Base-by-base conservation (phyloP, 2,797 vertebrate species). In the Lagocephalus sceleratus region DNA sequence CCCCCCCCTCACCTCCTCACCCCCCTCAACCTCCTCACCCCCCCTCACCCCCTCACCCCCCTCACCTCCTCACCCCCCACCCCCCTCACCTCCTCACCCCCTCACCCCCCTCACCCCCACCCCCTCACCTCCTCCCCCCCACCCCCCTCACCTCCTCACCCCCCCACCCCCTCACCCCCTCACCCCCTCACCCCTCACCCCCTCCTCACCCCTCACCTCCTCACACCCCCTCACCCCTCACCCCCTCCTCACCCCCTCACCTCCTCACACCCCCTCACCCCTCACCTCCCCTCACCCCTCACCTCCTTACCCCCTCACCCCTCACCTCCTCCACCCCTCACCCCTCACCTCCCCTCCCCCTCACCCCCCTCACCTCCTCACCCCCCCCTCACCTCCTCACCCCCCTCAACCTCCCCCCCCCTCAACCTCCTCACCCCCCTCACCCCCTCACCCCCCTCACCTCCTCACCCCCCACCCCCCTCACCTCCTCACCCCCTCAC, bases 31-130 rank as follows among this genome's bases (percentile, higher is more conserved):
- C n/a, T n/a, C n/a, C n/a, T n/a, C n/a, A n/a, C 1, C 21, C 8
- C 21, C 3, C 53, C 32, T 8, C 25, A 39, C 23, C 58, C 47
- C 25, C 12, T 8, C 15, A 12, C 14, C 5, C 22, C 40, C 21
- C 29, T 3, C 20, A 17, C 38, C 1, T 38, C 62, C 60, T 25
- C 44, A 48, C n/a, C n/a, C n/a, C n/a, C n/a, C n/a, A n/a, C n/a
- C 14, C 23, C 20, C 17, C 17, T 21, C 10, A 91, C 90, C 90
- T 53, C 48, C 54, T 48, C 46, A 38, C n/a, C 22, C 38, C 20
- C n/a, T n/a, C n/a, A n/a, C n/a, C n/a, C 8, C 19, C 56, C 62
- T 21, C 16, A 97, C 97, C 97, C 1, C n/a, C n/a, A n/a, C n/a
- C n/a, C n/a, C n/a, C n/a, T n/a, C n/a, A n/a, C n/a, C n/a, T n/a